phyloP scores from a whole-genome alignment of 2,888 invertebrate species.

The Andrena bucephala region DNA sequence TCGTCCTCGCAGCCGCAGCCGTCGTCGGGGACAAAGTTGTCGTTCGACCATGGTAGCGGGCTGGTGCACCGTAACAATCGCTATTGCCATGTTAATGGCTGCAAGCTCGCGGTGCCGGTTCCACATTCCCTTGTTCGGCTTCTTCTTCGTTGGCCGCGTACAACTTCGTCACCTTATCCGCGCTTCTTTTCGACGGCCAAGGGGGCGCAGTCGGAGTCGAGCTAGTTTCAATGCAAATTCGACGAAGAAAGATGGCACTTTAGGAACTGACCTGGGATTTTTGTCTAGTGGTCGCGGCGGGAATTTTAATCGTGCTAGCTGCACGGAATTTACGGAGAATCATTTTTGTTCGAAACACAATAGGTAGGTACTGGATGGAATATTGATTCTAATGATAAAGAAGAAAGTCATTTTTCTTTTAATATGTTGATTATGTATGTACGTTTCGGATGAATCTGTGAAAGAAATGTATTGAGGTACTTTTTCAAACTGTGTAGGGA shows the following conservation, averaged over 20 bases:
- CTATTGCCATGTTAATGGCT: slow-evolving; percentile 72
- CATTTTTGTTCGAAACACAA: neutral
- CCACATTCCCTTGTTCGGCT: slow-evolving; percentile 40
- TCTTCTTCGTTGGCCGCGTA: slow-evolving; percentile 49
- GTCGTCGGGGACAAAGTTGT: slow-evolving; percentile 66
- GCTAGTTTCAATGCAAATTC: slow-evolving; percentile 52
- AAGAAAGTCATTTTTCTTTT: no score
- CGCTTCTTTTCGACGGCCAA: slow-evolving; percentile 31
- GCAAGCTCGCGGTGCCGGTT: slow-evolving; percentile 28
- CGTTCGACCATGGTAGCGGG: slow-evolving; percentile 52
- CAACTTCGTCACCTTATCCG: slow-evolving; percentile 58
- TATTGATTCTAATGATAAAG: no score
- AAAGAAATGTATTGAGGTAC: no score
- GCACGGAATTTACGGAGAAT: neutral
- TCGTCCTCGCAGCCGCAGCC: slow-evolving; percentile 58
- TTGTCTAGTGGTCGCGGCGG: neutral
- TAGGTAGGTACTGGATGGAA: no score
- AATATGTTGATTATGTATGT: no score
- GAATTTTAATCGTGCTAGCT: neutral
- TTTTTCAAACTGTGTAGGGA: no score
- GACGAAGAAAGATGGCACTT: slow-evolving; percentile 19
- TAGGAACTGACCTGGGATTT: slow-evolving; percentile 19
- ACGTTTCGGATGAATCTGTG: no score
- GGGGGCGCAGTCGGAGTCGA: neutral
- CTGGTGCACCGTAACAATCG: slow-evolving; percentile 62